Evolutionary conservation across 2,113 vertebrate genomes (phyloP).

Genomic region (Oncorhynchus keta): DNA sequence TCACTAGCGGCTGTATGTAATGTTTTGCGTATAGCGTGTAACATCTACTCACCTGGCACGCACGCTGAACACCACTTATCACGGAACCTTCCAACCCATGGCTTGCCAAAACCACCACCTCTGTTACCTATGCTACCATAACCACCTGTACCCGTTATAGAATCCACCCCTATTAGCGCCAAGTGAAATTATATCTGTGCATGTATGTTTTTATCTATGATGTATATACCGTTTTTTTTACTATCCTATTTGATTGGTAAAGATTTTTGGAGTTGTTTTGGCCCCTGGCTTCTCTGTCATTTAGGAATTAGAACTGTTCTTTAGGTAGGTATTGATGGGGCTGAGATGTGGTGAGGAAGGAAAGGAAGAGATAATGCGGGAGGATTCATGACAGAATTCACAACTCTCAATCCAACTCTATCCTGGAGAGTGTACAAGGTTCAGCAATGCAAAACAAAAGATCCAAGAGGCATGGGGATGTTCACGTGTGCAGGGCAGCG

Average conservation of each 20-base stretch:
- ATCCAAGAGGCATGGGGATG: too few relatives aligned
- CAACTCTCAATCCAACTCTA: not conserved
- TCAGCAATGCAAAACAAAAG: too few relatives aligned
- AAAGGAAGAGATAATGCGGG: not conserved
- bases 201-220: conserved; percentile 57
- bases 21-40: conserved; percentile 28
- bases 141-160: conserved; percentile 34
- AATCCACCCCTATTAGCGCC: conserved; percentile 46
- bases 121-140: conserved; percentile 12
- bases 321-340: too few relatives aligned
- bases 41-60: conserved; percentile 58
- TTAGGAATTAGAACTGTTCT: conserved; percentile 10
- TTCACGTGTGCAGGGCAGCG: too few relatives aligned
- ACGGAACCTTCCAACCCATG: conserved; percentile 32
- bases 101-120: conserved; percentile 39
- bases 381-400: not conserved
- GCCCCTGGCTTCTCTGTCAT: conserved; percentile 49
- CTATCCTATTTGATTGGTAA: conserved; percentile 58
- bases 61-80: conserved; percentile 75
- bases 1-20: too few relatives aligned
- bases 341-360: too few relatives aligned
- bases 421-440: too few relatives aligned
- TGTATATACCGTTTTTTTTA: conserved; percentile 59
- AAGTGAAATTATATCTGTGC: conserved; percentile 68
- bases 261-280: conserved; percentile 60